Base-by-base conservation (phyloP, 1,140 invertebrate species). In the Sinella curviseta region DNA sequence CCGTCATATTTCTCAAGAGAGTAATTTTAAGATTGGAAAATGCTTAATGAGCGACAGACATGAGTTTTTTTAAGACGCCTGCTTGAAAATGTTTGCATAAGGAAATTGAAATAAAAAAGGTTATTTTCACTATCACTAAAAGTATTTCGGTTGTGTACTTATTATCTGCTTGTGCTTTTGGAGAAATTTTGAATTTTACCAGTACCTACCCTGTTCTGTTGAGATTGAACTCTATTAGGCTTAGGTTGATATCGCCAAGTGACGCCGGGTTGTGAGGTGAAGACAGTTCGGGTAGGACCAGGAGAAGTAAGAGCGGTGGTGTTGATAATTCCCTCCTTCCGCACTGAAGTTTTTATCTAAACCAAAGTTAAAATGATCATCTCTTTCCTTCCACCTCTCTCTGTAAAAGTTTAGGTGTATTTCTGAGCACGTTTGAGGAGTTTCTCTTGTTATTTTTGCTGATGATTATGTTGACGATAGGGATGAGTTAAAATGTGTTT, bases 1-100 rank as follows among this genome's bases (percentile, higher is more conserved):
- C n/a, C 65, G 65, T 70, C 65, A 70, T 70, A 12, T 70, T 70
- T 70, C 65, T 70, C 65, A 70, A 70, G 65, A 70, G 65, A 70
- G 65, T 70, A 30, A 70, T 70, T 70, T 33, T 33, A 30, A 33
- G 31, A 70, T 70, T 31, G 65, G 31, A 33, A 70, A 70, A 70
- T 31, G 65, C 65, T 70, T 70, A 70, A 70, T 70, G 65, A 70
- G 65, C 65, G 65, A 70, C 65, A 70, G 31, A 70, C 65, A 70
- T 70, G 65, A 70, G 65, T 70, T 70, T 24, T 70, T 70, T 70
- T 70, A 33, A 70, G 65, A 33, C 30, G 24, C 24, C 8, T 70
- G 65, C 55, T 60, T 60, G 55, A 60, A 70, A 48, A 70, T 30
- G 65, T 70, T 70, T 70, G 65, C 14, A 33, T 33, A 70, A 65